phyloP scores from a whole-genome alignment of 2,113 vertebrate species.

The Anhinga anhinga region DNA sequence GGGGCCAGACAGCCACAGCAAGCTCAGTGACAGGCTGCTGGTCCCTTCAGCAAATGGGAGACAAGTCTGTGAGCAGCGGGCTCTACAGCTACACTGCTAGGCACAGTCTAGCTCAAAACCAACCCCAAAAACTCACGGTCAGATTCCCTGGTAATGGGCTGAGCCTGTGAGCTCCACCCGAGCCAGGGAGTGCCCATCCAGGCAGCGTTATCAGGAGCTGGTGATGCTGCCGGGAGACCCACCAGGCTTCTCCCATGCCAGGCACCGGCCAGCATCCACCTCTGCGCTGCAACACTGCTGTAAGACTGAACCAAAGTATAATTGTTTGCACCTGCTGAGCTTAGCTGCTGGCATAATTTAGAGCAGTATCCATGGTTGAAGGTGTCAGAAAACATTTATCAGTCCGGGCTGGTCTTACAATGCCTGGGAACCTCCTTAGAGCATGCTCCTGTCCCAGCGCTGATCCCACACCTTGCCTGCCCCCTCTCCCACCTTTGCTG shows the following conservation, averaged over 20 bases:
- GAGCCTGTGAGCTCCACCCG: background rate
- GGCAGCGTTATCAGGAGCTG: background rate
- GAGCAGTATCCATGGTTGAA: background rate
- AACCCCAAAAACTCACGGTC: rapidly evolving
- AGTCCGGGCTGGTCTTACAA: background rate
- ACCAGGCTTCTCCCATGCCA: background rate
- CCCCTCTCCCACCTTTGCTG: background rate
- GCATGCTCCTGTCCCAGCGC: background rate
- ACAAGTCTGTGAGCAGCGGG: background rate
- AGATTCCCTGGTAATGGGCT: background rate
- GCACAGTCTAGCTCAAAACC: background rate
- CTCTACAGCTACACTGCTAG: background rate
- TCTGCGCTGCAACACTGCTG: background rate
- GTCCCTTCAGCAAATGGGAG: background rate
- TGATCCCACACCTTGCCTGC: background rate
- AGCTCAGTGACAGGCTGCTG: background rate
- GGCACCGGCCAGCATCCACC: background rate
- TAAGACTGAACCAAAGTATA: background rate
- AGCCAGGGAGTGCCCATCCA: background rate
- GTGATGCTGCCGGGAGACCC: background rate
- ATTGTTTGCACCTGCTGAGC: background rate
- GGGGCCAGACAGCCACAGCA: background rate
- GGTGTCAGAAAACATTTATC: background rate
- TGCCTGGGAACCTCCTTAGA: background rate
- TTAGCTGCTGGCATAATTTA: background rate